Base-by-base conservation (phyloP, 2,888 invertebrate species). In the Hedya salicella region DNA sequence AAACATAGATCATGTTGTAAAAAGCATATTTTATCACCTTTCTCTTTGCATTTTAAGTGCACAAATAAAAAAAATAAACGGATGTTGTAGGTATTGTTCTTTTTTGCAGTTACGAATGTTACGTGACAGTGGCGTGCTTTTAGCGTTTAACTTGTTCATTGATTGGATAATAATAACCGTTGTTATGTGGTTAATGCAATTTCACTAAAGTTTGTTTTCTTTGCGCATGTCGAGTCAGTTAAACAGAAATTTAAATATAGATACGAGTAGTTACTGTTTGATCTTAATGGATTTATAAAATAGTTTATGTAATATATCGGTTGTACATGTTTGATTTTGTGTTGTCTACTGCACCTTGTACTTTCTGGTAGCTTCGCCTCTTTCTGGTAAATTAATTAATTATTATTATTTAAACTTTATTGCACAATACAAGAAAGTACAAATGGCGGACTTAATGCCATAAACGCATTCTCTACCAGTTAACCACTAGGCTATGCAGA, bases 161-260 rank as follows among this genome's bases (percentile, higher is more conserved):
- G 52, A 65, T 60, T 39, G 39, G 52, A 36, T 46, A 59, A 46
- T 65, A 65, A 59, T 59, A 39, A 48, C 39, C 19, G 46, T 25
- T 53, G 42, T 60, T 60, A 36, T 21, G 39, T 14, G 25, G 19
- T 53, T 16, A 53, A 53, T 48, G 25, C 19, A 60, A 65, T 65
- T 65, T 59, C 52, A 49, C 62, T 63, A 19, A 63, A 9, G 46
- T 30, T 56, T 62, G 53, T 21, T 44, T 46, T 42, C 44, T 39
- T 21, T 21, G 25, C 17, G 42, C 61, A 60, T 49, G 50, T 42
- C 36, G 50, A 30, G 16, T 32, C 9, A 19, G 17, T 30, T 16
- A 60, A 4, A 60, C 9, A 53, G 16, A 50, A 40, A 17, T 44
- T 62, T 68, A 59, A 70, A 76, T 77, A 78, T 76, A 78, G 78